phyloP scores from a whole-genome alignment of 2,113 vertebrate genomes.

The Odontophorus gujanensis region DNA sequence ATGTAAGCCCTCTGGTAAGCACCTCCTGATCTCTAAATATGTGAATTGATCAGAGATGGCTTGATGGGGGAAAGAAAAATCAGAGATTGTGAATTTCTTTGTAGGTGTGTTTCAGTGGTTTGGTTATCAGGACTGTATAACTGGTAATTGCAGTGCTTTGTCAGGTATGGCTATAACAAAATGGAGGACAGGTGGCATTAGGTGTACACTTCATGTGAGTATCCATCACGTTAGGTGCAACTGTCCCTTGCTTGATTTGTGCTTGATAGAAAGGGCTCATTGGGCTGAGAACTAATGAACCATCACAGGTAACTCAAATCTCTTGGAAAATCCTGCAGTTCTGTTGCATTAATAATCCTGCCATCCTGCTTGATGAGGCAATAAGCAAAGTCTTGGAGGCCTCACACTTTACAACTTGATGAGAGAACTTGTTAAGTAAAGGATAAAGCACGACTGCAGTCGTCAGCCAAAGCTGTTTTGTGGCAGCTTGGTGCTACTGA shows the following conservation, averaged over 20 bases:
- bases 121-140: background rate
- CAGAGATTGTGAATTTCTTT: background rate
- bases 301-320: slow-evolving; percentile 53
- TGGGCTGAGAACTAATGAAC: slow-evolving; percentile 44
- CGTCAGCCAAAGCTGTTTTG: background rate
- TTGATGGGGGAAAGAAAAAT: background rate
- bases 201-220: slow-evolving; percentile 21
- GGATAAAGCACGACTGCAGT: background rate
- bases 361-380: slow-evolving; percentile 53
- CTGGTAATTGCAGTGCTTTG: background rate
- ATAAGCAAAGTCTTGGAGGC: slow-evolving; percentile 21
- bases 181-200: background rate
- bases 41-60: background rate
- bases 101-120: background rate
- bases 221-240: background rate
- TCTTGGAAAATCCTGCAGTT: slow-evolving; percentile 42
- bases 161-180: background rate
- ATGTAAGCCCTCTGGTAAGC: background rate
- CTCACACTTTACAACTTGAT: background rate
- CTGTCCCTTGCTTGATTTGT: background rate
- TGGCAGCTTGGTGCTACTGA: background rate
- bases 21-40: background rate
- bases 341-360: slow-evolving; percentile 57
- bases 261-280: background rate
- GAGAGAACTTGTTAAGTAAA: background rate